Evolutionary conservation across 1,140 invertebrate species (phyloP), one percentile per base, ranked within the genome.

Genomic region (Apis cerana): DNA sequence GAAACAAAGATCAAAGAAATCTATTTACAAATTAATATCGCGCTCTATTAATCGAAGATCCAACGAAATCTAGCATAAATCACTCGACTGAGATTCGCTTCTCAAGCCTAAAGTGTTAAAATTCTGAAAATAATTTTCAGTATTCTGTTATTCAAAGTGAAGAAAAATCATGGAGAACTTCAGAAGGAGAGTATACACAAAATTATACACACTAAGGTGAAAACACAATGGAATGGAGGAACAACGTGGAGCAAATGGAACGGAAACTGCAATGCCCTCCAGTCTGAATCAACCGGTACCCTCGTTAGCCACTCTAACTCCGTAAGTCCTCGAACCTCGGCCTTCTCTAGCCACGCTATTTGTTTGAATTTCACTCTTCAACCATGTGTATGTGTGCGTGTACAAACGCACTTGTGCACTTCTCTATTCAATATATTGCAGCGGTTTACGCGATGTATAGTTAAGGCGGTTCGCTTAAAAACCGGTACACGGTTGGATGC

Each of bases 401-500:
- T 1, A 17, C 15, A 54, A 54, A 15, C 52, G 13, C 52, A 9
- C 19, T 21, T 69, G 52, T n/a, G 21, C 2, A 7, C 33, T 43
- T 7, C 52, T 48, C 2, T 59, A 62, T 70, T 76, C 58, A 62
- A 56, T 23, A 8, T 19, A 13, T 1, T 0, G 21, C 12, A 50
- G 48, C 27, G 27, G 56, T 23, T 61, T 77, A 67, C 67, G 80
- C 81, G 43, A n/a, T 67, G 13, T 54, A 23, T 80, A 59, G 74
- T 86, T 83, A 82, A 82, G 69, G 43, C 43, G 77, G 85, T 67
- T 82, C 43, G 74, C 54, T 84, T 61, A 80, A 69, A 58, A 79
- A 74, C 65, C 43, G 61, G 54, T 52, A 21, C 58, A 79, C 77
- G 82, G 52, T 33, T 82, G 58, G 33, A 69, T 75, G 59, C 80